These are phyloP conservation scores for Hydrotaea cyrtoneurina DNA, from an alignment of 2,888 invertebrate genomes.

Conservation along the genomic window DNA sequence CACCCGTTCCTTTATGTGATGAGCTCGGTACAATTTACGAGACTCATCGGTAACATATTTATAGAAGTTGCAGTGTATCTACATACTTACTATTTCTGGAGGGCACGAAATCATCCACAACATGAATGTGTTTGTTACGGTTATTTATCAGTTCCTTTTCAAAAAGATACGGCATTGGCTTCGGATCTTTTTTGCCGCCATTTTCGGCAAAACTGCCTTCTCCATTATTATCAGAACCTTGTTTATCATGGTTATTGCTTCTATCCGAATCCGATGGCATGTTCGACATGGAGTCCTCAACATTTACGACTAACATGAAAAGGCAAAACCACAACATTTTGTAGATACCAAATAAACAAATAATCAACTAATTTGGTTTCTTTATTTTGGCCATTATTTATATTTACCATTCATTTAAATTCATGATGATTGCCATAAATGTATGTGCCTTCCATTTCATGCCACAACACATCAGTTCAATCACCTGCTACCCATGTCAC, in stretches of 20 bases:
- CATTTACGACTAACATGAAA: slow-evolving; percentile 47
- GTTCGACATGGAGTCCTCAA: not conserved
- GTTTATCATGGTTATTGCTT: slow-evolving; percentile 16
- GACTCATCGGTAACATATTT: too few species aligned
- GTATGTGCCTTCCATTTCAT: not conserved
- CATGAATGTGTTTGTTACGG: slow-evolving; percentile 75
- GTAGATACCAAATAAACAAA: slow-evolving; percentile 14
- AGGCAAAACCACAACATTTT: slow-evolving; percentile 40
- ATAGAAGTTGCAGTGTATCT: too few species aligned
- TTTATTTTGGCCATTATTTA: not conserved
- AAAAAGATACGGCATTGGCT: slow-evolving; percentile 75
- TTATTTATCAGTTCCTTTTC: slow-evolving; percentile 78
- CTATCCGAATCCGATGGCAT: not conserved
- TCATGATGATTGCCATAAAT: slow-evolving; percentile 18
- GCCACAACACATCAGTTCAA: not conserved
- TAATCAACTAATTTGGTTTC: slow-evolving; percentile 16
- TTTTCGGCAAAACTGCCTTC: not conserved
- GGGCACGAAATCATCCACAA: slow-evolving; percentile 74
- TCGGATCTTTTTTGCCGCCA: slow-evolving; percentile 24
- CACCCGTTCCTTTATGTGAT: too few species aligned
- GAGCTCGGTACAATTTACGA: too few species aligned
- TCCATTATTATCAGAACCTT: not conserved
- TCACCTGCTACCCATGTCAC: not conserved
- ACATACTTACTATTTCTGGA: slow-evolving; percentile 73
- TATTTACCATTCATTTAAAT: slow-evolving; percentile 25